phyloP scores from a whole-genome alignment of 2,113 vertebrate species.

The Oryzias woworae region DNA sequence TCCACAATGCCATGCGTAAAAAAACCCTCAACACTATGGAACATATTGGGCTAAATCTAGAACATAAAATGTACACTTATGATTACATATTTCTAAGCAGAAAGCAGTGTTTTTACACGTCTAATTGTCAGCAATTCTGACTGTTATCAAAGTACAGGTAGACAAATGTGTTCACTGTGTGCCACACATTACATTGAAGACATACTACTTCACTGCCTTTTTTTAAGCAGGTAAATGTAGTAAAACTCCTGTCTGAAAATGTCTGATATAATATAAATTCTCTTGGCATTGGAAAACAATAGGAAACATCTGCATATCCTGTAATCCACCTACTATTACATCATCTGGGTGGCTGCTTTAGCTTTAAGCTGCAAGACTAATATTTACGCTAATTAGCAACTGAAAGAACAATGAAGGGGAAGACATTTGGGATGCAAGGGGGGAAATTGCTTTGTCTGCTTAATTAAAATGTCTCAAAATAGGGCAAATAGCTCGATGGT shows the following conservation, averaged over 20 bases:
- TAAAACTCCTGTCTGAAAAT: slow-evolving; percentile 25
- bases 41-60: not conserved
- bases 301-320: slow-evolving; percentile 52
- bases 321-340: slow-evolving; percentile 47
- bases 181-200: not conserved
- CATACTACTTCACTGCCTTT: not conserved
- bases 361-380: slow-evolving; percentile 60
- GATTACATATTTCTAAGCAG: not conserved
- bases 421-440: slow-evolving; percentile 65
- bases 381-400: slow-evolving; percentile 75
- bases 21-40: not conserved
- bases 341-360: slow-evolving; percentile 70
- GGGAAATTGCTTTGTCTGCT: slow-evolving; percentile 71
- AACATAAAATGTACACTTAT: not conserved
- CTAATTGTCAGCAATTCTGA: not conserved
- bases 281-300: slow-evolving; percentile 49
- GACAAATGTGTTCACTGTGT: not conserved
- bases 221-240: not conserved
- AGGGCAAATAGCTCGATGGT: slow-evolving; percentile 52
- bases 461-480: slow-evolving; percentile 74
- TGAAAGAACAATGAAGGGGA: slow-evolving; percentile 67
- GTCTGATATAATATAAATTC: slow-evolving; percentile 29
- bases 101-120: not conserved
- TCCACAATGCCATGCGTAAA: slow-evolving; percentile 3
- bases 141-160: not conserved